Base-by-base conservation (phyloP, 2,797 vertebrate species). In the Micropoecilia bifurca region DNA sequence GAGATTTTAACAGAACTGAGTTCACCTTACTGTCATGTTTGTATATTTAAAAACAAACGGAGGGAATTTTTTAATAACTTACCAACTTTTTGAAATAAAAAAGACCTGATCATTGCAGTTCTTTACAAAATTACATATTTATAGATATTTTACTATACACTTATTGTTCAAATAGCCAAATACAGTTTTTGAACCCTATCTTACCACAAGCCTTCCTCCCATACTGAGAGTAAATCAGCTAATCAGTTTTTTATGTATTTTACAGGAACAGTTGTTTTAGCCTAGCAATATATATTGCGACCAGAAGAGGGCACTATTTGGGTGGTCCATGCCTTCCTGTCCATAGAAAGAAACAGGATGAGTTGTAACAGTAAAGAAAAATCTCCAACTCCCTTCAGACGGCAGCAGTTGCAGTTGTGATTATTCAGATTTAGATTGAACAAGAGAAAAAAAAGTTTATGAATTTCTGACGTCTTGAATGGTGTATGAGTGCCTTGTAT, bases 221-320 rank as follows among this genome's bases (percentile, higher is more conserved):
- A 68, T 9, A 22, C 33, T 22, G 18, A 39, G 33, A 68, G 63
- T 22, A 41, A 41, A 68, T 68, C 36, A 22, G 36, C 9, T 68
- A 22, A 22, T 22, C 63, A 41, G 41, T 39, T 39, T 69, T 43
- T 43, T 25, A 39, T 68, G 36, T 41, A 43, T n/a, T 69, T 69
- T 6, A 14, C 39, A 43, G 3, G 22, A 41, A 5, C 9, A 13
- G 36, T 55, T 55, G 53, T 55, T n/a, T 55, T n/a, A 1, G 33
- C 7, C 59, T 20, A 30, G 28, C 10, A 47, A 47, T 12, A 55
- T 28, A 6, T 59, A 72, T 46, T 88, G 79, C 83, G 81, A 80
- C 90, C 92, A 91, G 82, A 55, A 92, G 92, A 73, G 85, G 91
- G 91, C 88, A 85, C 85, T 76, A 20, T 84, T 46, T n/a, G 20